Conservation (phyloP, 2,797 vertebrate species). For the Myoxocephalus aenaeus region DNA sequence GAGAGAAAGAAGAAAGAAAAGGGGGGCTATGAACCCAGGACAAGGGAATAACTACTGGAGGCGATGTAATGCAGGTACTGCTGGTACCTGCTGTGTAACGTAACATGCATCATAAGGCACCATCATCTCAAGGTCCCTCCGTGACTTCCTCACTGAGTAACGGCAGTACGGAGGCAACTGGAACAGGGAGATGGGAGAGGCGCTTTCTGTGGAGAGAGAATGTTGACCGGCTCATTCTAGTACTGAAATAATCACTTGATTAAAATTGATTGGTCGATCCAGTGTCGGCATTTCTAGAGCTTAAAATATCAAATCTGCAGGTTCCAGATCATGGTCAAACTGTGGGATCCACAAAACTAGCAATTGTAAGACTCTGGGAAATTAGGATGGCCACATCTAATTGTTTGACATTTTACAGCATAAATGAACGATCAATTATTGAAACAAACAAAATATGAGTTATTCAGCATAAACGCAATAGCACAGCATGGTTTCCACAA, state of each 20-base stretch:
- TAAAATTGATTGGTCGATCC: background rate
- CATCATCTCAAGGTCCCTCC: conserved; percentile 71
- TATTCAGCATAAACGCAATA: background rate
- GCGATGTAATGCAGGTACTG: background rate
- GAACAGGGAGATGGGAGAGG: conserved; percentile 74
- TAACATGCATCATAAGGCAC: conserved; percentile 82
- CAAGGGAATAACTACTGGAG: background rate
- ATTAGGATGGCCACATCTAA: background rate
- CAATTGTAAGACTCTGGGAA: background rate
- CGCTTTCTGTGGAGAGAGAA: conserved; percentile 60
- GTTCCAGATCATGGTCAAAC: background rate
- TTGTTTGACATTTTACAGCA: conserved; percentile 1
- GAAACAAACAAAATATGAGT: background rate
- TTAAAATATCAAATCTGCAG: background rate
- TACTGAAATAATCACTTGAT: background rate
- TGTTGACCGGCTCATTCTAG: background rate
- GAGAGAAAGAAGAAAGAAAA: background rate
- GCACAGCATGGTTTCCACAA: background rate
- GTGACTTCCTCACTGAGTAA: conserved; percentile 70
- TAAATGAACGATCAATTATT: background rate
- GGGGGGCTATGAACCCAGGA: background rate
- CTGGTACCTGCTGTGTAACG: conserved; percentile 77
- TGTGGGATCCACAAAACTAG: background rate
- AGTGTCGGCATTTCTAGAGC: background rate
- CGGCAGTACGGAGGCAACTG: conserved; percentile 79